Percentiles rank a stretch among this genome's conserved stretches.
phyloP scores from a whole-genome alignment of 30 jellyfish, hydroid and myxozoan species.

The Mastigias papua region DNA sequence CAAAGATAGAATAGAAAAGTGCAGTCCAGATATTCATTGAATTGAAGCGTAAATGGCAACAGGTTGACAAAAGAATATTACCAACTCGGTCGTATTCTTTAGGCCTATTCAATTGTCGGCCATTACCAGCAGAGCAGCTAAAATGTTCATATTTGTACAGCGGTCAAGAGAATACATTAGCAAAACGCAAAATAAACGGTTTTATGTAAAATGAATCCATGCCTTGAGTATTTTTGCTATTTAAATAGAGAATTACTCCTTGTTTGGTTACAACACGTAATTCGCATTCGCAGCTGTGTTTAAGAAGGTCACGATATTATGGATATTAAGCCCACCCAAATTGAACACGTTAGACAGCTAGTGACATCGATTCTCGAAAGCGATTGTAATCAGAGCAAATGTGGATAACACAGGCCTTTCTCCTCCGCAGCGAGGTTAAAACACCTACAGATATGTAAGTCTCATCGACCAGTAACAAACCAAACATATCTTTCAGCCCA shows the following conservation, averaged over 20 bases:
- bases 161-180: constrained; percentile 8
- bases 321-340: constrained; percentile 84
- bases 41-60: too few relatives aligned
- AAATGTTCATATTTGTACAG: neutral
- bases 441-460: too few relatives aligned
- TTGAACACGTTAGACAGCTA: constrained; percentile 30
- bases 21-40: too few relatives aligned
- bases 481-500: too few relatives aligned
- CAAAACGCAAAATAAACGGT: neutral
- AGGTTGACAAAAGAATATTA: too few relatives aligned
- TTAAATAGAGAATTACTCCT: neutral
- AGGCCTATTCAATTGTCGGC: too few relatives aligned
- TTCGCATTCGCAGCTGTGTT: constrained; percentile 33
- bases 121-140: neutral
- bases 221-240: neutral
- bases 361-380: neutral
- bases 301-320: constrained; percentile 9
- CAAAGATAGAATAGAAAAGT: too few relatives aligned
- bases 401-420: constrained; percentile 4
- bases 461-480: too few relatives aligned
- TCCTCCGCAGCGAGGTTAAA: too few relatives aligned
- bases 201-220: neutral
- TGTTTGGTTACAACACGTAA: constrained; percentile 2
- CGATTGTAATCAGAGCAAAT: neutral
- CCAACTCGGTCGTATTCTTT: too few relatives aligned